Evolutionary conservation across 2,888 invertebrate genomes (phyloP), one percentile per base, ranked within the genome.

Genomic region (Pollenia griseotomentosa): DNA sequence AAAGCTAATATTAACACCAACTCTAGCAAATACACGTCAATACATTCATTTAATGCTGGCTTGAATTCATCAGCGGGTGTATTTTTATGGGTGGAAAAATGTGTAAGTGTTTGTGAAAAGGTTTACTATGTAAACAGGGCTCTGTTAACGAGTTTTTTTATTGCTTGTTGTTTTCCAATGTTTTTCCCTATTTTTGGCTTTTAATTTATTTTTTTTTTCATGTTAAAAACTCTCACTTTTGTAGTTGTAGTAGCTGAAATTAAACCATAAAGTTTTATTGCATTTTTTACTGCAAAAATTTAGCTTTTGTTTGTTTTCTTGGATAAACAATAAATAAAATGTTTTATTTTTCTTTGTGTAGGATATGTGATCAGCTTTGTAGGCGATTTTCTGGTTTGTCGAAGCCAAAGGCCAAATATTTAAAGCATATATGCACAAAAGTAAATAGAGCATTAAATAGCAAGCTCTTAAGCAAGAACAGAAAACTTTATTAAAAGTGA

Each of bases 261-360:
- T 57, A 77, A 80, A 59, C 46, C 70, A 80, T 85, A 73, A 70
- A 80, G 10, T 80, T 81, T 77, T 81, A 71, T 80, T 85, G 51
- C 74, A 70, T 48, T 75, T 75, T 53, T 57, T 55, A 14, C 11
- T 51, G 8, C 3, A 6, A 46, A 65, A 9, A 16, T 48, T 10
- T 68, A 9, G 11, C 57, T 8, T 12, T 77, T 57, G n/a, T 44
- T n/a, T 14, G 3, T 8, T 59, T 7, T 23, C 1, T 11, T 12
- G 40, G 7, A 9, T 51, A 51, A 33, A 40, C 8, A 61, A 40
- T 61, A 14, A 6, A 33, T 0, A 33, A 61, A 61, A 61, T 61
- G 6, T 61, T 40, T 14, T 57, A 23, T 23, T 57, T 10, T 57
- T 23, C 4, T 23, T 23, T 2, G 23, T 23, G 3, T 23, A 3